phyloP scores from a whole-genome alignment of 2,113 vertebrate genomes.

The Centrocercus urophasianus region DNA sequence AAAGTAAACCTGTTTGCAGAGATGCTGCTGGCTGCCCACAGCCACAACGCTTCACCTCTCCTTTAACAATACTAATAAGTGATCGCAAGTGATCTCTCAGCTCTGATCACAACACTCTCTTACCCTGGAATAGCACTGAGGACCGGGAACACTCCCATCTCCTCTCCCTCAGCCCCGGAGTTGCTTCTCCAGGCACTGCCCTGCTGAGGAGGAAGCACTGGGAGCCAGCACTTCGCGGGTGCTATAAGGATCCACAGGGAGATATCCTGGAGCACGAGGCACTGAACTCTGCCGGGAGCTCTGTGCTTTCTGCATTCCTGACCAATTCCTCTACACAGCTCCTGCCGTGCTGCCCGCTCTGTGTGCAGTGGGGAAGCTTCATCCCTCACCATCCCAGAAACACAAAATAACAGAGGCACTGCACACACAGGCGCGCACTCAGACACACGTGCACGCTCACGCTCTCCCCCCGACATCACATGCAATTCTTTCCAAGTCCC shows the following conservation, averaged over 20 bases:
- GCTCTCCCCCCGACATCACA: background rate
- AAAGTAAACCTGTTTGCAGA: background rate
- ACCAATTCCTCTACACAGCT: background rate
- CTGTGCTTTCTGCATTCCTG: background rate
- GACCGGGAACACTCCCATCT: background rate
- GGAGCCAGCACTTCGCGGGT: slow-evolving; percentile 30
- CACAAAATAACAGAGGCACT: slow-evolving; percentile 24
- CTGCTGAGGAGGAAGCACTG: background rate
- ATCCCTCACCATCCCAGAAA: background rate
- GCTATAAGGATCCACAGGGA: background rate
- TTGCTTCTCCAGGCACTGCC: slow-evolving; percentile 8
- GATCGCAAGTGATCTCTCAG: slow-evolving; percentile 7
- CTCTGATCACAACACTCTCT: background rate
- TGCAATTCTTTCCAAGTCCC: slow-evolving; percentile 22
- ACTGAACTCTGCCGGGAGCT: slow-evolving; percentile 14
- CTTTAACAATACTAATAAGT: background rate
- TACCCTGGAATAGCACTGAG: background rate
- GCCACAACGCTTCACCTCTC: background rate
- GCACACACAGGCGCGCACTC: background rate
- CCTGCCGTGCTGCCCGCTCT: background rate
- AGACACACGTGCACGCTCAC: background rate
- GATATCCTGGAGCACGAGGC: slow-evolving; percentile 18
- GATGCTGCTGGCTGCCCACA: background rate
- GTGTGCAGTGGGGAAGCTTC: background rate
- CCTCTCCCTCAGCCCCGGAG: background rate